Evolutionary conservation across 2,797 vertebrate genomes (phyloP).

Genomic region (Garrulus glandarius): DNA sequence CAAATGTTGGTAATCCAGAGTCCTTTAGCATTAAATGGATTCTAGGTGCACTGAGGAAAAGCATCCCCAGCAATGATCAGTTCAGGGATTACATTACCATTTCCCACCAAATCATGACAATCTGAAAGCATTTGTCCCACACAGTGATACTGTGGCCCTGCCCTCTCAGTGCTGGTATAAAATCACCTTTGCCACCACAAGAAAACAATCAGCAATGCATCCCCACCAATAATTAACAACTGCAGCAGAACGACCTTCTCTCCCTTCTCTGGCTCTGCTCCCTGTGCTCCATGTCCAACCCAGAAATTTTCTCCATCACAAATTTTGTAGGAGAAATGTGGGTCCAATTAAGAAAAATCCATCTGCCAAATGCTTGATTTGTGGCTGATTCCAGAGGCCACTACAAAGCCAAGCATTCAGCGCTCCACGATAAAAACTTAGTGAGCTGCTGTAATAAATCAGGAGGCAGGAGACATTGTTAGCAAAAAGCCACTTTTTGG

Average conservation of each 20-base stretch:
- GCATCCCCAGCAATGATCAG: background rate
- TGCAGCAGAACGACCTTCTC: background rate
- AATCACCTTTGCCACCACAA: background rate
- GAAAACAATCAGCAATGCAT: background rate
- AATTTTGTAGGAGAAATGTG: background rate
- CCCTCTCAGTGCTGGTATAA: background rate
- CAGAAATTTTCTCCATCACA: background rate
- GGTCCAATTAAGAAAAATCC: conserved; percentile 30
- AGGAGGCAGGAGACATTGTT: background rate
- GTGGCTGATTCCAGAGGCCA: background rate
- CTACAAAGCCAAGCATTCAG: conserved; percentile 27
- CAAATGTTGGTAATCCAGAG: background rate
- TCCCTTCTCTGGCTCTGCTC: background rate
- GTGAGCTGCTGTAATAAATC: background rate
- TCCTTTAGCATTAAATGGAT: background rate
- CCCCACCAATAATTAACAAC: background rate
- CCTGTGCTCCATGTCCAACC: background rate
- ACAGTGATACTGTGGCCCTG: background rate
- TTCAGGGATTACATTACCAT: background rate
- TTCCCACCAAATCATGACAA: background rate
- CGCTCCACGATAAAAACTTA: background rate
- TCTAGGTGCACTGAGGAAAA: background rate
- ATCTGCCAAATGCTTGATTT: conserved; percentile 29
- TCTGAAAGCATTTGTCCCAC: background rate
- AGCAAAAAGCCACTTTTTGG: conserved; percentile 2